These are phyloP conservation scores for Panzeria rudis DNA, from an alignment of 2,888 invertebrate genomes.

Conservation along the genomic window DNA sequence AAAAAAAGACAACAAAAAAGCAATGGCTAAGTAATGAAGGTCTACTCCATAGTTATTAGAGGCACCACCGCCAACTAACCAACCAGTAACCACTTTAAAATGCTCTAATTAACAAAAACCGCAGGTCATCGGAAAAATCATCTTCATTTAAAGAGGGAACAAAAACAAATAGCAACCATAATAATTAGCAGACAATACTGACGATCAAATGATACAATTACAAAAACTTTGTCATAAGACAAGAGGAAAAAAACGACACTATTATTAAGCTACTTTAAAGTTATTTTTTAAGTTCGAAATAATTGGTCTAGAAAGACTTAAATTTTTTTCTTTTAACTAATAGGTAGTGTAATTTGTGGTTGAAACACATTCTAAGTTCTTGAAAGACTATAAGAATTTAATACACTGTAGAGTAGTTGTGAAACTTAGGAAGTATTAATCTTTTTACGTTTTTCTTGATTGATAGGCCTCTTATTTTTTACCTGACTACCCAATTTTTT, in stretches of 20 bases:
- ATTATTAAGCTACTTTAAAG: neutral
- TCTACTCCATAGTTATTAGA: neutral
- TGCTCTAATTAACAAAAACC: constrained; percentile 53
- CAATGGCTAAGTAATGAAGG: neutral
- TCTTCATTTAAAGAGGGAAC: neutral
- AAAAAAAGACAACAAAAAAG: neutral
- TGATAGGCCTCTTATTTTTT: too few species aligned
- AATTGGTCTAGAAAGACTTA: neutral
- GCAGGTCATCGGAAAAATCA: constrained; percentile 16
- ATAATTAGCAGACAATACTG: constrained; percentile 16
- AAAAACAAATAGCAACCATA: neutral
- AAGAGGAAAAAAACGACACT: neutral
- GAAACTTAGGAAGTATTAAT: too few species aligned
- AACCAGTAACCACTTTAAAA: neutral
- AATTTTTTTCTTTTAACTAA: too few species aligned
- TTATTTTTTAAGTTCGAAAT: neutral
- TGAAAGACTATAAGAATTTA: too few species aligned
- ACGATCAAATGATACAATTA: constrained; percentile 20
- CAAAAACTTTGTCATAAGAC: neutral
- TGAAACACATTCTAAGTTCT: too few species aligned
- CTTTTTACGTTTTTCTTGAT: too few species aligned
- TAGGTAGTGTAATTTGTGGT: too few species aligned
- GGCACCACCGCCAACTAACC: neutral
- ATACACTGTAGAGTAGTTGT: too few species aligned
- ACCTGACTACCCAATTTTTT: too few species aligned